Percentiles rank a stretch among this genome's conserved stretches.
Conservation (phyloP, 2,797 vertebrate species). For the Notoglanidium macrostoma region DNA sequence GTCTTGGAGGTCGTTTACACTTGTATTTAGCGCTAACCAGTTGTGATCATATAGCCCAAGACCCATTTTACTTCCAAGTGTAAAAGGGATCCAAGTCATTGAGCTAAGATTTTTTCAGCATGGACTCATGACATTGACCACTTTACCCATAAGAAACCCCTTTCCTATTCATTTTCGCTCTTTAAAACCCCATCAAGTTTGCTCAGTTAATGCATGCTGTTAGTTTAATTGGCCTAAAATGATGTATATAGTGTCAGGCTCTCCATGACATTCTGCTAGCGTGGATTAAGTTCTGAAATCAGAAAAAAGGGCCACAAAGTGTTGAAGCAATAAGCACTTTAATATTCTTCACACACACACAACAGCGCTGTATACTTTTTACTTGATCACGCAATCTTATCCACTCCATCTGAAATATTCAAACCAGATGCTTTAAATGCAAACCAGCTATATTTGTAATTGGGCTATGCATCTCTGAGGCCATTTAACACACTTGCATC, state of each 20-base stretch:
- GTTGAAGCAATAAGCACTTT: not conserved
- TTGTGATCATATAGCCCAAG: too few species aligned
- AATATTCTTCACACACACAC: slow-evolving; percentile 9
- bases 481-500: slow-evolving; percentile 15
- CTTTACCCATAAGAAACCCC: not conserved
- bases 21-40: too few species aligned
- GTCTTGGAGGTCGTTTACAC: too few species aligned
- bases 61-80: too few species aligned
- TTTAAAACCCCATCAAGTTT: not conserved
- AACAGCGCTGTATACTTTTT: not conserved
- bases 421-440: slow-evolving; percentile 33
- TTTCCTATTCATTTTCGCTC: not conserved
- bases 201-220: not conserved
- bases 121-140: not conserved
- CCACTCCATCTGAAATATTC: slow-evolving; percentile 7
- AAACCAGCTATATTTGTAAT: slow-evolving; percentile 12
- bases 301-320: not conserved
- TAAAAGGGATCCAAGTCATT: not conserved
- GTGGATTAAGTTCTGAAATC: not conserved
- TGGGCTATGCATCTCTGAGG: not conserved
- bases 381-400: not conserved
- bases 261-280: not conserved
- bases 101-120: not conserved
- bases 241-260: not conserved
- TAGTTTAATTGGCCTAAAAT: not conserved